Evolutionary conservation across 2,888 invertebrate species (phyloP).

Genomic region (Tachystola acroxantha): DNA sequence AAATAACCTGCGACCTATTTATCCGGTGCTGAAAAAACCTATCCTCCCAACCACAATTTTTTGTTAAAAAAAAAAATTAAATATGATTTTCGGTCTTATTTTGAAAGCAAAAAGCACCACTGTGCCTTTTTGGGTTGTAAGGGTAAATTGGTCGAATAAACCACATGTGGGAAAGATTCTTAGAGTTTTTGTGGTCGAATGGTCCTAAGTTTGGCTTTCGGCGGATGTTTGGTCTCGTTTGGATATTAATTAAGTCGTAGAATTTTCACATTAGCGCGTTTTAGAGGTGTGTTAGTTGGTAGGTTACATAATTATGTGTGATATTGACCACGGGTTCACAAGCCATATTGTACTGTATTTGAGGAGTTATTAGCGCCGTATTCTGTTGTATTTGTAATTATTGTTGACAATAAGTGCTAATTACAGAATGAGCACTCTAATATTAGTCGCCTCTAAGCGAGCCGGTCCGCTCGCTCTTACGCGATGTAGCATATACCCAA

Average conservation of each 20-base stretch:
- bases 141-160: conserved; percentile 22
- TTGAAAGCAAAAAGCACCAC: conserved; percentile 6
- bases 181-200: conserved; percentile 54
- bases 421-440: too few relatives aligned
- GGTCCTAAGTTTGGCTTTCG: conserved; percentile 47
- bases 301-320: conserved; percentile 28
- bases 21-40: conserved; percentile 57
- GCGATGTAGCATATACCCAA: too few relatives aligned
- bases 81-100: conserved; percentile 16
- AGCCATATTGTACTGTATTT: too few relatives aligned
- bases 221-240: conserved; percentile 66
- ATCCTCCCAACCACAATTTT: conserved; percentile 25
- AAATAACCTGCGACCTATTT: conserved; percentile 76
- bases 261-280: conserved; percentile 50
- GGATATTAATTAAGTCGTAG: conserved; percentile 60
- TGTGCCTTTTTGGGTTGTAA: conserved; percentile 3
- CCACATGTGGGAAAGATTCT: conserved; percentile 64
- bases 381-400: too few relatives aligned
- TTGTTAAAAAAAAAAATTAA: too few relatives aligned
- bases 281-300: conserved; percentile 18
- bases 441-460: too few relatives aligned
- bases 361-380: too few relatives aligned
- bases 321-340: conserved; percentile 22
- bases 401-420: too few relatives aligned
- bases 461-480: too few relatives aligned